Percentiles rank a stretch among this genome's conserved stretches.
Evolutionary conservation across 2,888 invertebrate species (phyloP).

Genomic region (Troides helena): DNA sequence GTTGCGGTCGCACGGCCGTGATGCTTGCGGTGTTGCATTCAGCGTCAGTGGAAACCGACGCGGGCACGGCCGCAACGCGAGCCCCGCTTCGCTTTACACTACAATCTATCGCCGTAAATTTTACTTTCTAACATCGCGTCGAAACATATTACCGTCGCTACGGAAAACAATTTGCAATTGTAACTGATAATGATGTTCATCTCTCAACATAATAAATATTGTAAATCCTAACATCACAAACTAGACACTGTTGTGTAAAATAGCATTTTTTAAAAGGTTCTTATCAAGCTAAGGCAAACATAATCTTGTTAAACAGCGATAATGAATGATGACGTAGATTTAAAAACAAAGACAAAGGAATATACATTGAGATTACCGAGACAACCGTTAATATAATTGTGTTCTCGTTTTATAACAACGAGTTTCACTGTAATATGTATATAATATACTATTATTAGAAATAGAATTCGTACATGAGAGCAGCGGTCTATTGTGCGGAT

Average conservation of each 20-base stretch:
- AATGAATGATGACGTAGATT: conserved; percentile 3
- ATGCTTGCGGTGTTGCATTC: conserved; percentile 64
- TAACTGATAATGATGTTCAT: neutral
- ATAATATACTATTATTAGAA: conserved; percentile 64
- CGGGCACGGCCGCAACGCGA: conserved; percentile 54
- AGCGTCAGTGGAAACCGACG: conserved; percentile 56
- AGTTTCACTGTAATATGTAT: conserved; percentile 54
- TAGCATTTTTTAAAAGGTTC: neutral
- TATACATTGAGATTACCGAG: neutral
- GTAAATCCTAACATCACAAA: neutral
- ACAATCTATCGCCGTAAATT: conserved; percentile 55
- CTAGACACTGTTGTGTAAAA: neutral
- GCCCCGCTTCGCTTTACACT: conserved; percentile 49
- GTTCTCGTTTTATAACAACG: conserved; percentile 47
- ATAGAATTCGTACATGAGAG: conserved; percentile 62
- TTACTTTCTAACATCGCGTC: conserved; percentile 33
- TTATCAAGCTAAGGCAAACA: neutral
- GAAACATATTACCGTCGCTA: no score
- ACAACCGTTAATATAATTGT: conserved; percentile 33
- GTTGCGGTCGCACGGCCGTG: conserved; percentile 62
- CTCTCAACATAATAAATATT: neutral
- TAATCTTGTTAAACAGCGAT: neutral
- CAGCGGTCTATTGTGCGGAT: conserved; percentile 60
- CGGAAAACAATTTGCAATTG: neutral
- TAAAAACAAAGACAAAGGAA: conserved; percentile 6